These are phyloP conservation scores for Balearica regulorum DNA, from an alignment of 2,797 vertebrate species.

Conservation along the genomic window DNA sequence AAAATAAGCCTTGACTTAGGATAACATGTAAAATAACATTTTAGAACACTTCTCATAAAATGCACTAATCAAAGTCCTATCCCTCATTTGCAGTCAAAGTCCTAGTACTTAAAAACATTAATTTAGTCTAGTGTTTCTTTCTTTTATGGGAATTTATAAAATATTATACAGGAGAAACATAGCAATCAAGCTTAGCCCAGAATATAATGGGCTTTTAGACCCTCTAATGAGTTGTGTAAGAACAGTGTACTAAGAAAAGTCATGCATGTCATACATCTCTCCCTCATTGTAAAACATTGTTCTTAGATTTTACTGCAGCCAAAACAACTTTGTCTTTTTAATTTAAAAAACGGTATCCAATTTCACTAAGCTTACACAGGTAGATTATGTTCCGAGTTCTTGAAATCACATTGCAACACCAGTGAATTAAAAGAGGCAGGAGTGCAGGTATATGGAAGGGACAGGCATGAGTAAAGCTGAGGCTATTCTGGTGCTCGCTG, in stretches of 20 bases:
- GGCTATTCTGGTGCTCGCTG: background rate
- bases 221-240: slow-evolving; percentile 26
- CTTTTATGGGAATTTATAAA: slow-evolving; percentile 51
- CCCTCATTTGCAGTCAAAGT: background rate
- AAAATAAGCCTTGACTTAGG: slow-evolving; percentile 19
- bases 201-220: slow-evolving; percentile 32
- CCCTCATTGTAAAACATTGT: slow-evolving; percentile 52
- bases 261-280: slow-evolving; percentile 54
- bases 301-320: slow-evolving; percentile 39
- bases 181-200: background rate
- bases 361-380: background rate
- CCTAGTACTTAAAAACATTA: background rate
- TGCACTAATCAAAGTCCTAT: background rate
- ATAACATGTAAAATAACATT: slow-evolving; percentile 13
- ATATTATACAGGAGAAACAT: slow-evolving; percentile 24
- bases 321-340: slow-evolving; percentile 47
- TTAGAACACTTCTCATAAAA: background rate
- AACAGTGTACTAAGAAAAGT: background rate
- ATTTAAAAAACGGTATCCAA: background rate
- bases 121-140: slow-evolving; percentile 28
- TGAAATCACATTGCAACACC: background rate
- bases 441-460: background rate
- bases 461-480: background rate
- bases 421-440: background rate
- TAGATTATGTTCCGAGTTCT: background rate